Base-by-base conservation (phyloP, 2,113 vertebrate genomes). In the Speoplatyrhinus poulsoni region DNA sequence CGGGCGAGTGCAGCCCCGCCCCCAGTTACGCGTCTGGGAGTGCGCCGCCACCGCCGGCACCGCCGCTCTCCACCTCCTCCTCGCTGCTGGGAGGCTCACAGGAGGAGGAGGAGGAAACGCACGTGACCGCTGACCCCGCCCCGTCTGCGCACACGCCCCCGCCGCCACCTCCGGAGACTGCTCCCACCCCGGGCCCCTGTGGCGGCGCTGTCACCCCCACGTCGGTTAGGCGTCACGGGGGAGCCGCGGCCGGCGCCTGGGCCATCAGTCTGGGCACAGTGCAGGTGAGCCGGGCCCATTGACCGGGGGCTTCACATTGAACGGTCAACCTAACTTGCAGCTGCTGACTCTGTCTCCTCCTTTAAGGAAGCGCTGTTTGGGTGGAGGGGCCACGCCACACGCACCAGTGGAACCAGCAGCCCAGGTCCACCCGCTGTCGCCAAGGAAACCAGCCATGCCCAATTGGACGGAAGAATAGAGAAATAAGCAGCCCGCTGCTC, bases 51-150 rank as follows among this genome's bases (percentile, higher is more conserved):
- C 26, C 74, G 4, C 78, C n/a, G n/a, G n/a, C n/a, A n/a, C n/a
- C 86, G 0, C 80, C 86, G 1, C 79, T 91, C 6, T 93, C 92
- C 12, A 91, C 81, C 75, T 91, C 91, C 36, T 91, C 89, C 1
- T 92, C 91, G 48, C 65, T 85, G 59, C 60, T 89, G 36, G 84
- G 82, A 0, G 70, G 85, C 41, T 86, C 85, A 1, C 90, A 88
- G 63, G 92, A 91, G 3, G 73, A 79, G 0, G 88, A 90, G 61
- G 90, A 90, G 60, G 85, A 82, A 65, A 69, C 52, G 0, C 68
- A 58, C 8, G 26, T 26, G 26, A 26, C 26, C 26, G 26, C 26
- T 15, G 73, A 46, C 56, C 41, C 33, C 3, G 5, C 53, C 16
- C 65, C 65, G 15, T 55, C 62, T 13, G 6, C 53, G 15, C 74